A percentile compares a stretch with the other conserved stretches of the same genome.
phyloP scores from a whole-genome alignment of 2,797 vertebrate genomes.

The Enteromius afrohamiltoni region DNA sequence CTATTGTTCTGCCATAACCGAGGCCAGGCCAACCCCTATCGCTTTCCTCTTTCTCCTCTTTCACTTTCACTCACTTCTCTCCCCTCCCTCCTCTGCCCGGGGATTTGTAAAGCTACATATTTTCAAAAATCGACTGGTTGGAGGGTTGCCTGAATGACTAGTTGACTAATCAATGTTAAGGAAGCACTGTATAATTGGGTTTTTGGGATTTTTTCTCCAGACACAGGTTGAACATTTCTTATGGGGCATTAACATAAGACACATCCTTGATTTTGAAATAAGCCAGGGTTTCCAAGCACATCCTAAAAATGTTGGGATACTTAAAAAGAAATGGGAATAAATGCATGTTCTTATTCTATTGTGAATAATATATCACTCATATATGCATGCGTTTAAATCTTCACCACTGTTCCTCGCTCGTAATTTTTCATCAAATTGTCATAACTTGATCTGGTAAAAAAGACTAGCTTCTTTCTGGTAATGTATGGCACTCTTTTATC shows the following conservation, averaged over 20 bases:
- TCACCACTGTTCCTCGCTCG: not conserved
- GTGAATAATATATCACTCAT: not conserved
- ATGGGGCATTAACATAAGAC: not conserved
- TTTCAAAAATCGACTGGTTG: not conserved
- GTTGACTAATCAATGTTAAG: conserved; percentile 17
- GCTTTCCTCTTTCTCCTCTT: conserved; percentile 12
- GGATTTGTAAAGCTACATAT: conserved; percentile 1
- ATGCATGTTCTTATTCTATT: not conserved
- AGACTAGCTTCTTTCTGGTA: not conserved
- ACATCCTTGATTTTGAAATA: conserved; percentile 8
- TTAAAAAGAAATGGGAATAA: conserved; percentile 12
- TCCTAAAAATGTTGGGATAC: conserved; percentile 11
- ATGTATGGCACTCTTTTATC: not conserved
- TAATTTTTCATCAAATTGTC: not conserved
- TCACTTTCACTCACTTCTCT: conserved; percentile 22
- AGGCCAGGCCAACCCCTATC: conserved; percentile 53
- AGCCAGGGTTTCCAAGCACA: not conserved
- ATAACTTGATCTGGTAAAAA: not conserved
- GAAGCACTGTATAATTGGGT: not conserved
- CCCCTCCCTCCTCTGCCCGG: not conserved
- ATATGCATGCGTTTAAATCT: not conserved
- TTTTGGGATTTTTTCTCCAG: conserved; percentile 10
- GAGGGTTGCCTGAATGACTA: conserved; percentile 16
- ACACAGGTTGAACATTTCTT: not conserved
- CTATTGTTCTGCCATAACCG: conserved; percentile 56